Base-by-base conservation (phyloP, 2,113 vertebrate genomes). In the Piaya cayana region DNA sequence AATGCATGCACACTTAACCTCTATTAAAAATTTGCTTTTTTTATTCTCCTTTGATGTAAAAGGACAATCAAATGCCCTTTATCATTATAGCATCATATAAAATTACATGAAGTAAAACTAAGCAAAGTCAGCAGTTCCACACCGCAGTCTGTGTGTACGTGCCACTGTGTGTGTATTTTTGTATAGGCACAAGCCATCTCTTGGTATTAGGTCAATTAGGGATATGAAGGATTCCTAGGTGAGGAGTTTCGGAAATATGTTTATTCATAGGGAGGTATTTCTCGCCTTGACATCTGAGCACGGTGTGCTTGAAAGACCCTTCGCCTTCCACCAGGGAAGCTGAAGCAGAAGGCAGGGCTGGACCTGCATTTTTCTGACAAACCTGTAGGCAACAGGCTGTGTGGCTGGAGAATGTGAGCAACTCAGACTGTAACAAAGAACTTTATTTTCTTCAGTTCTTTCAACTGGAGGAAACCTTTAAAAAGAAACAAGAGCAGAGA, bases 231-330 rank as follows among this genome's bases (percentile, higher is more conserved):
- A 96, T 92, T 88, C 76, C 82, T 74, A 52, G 12, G 19, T 18
- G 47, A 59, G 1, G 18, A 39, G 60, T 37, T 88, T 64, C 68
- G 52, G 76, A 86, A 84, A 32, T 3, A 3, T 50, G 25, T 50
- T 88, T 76, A 67, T 67, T 37, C 67, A 59, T 25, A 77, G 64
- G 56, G 68, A 90, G 37, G 29, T 63, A 93, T 86, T 96, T 93
- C 64, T 93, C 12, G 0, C 64, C 59, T 83, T 34, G 55, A 50
- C 50, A 86, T 70, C 70, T 67, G 82, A 81, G 37, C 55, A n/a
- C 50, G 30, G 27, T 2, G 2, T 14, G 30, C 50, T 39, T 37
- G 7, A 15, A 77, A 37, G 55, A 43, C 34, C 14, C n/a, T 23
- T 77, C 0, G 0, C 21, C 34, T 70, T 74, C 52, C 76, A 15